Conservation (phyloP, 2,113 vertebrate genomes). For the Myrmecophaga tridactyla region DNA sequence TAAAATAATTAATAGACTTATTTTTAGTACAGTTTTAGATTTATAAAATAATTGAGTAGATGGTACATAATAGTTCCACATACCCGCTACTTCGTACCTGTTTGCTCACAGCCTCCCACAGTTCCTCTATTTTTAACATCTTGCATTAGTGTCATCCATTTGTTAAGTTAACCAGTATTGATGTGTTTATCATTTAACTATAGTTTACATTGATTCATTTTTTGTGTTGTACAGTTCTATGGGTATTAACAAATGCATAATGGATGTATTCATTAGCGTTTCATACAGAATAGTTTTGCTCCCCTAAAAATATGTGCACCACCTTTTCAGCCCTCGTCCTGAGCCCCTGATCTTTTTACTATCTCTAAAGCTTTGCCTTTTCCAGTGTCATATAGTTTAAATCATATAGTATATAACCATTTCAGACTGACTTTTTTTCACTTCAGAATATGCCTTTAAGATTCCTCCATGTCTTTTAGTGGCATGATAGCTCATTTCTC, state of each 20-base stretch:
- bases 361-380: slow-evolving; percentile 6
- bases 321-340: not conserved
- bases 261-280: not conserved
- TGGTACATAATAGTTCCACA: not conserved
- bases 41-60: not conserved
- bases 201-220: slow-evolving; percentile 31
- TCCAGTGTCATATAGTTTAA: not conserved
- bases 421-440: slow-evolving; percentile 22
- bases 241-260: not conserved
- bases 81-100: not conserved
- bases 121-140: not conserved
- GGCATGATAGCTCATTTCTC: not conserved
- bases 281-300: not conserved
- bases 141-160: not conserved
- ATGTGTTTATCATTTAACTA: not conserved
- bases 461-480: not conserved
- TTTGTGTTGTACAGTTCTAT: not conserved
- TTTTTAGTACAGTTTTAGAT: not conserved
- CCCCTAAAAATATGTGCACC: not conserved
- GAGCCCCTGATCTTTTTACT: not conserved
- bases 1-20: not conserved
- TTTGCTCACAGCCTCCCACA: not conserved
- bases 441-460: slow-evolving; percentile 9
- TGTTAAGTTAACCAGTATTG: not conserved
- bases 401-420: not conserved